A percentile compares a stretch with the other conserved stretches of the same genome.
These are phyloP conservation scores for Craniophora ligustri DNA, from an alignment of 2,888 invertebrate species.

Conservation along the genomic window DNA sequence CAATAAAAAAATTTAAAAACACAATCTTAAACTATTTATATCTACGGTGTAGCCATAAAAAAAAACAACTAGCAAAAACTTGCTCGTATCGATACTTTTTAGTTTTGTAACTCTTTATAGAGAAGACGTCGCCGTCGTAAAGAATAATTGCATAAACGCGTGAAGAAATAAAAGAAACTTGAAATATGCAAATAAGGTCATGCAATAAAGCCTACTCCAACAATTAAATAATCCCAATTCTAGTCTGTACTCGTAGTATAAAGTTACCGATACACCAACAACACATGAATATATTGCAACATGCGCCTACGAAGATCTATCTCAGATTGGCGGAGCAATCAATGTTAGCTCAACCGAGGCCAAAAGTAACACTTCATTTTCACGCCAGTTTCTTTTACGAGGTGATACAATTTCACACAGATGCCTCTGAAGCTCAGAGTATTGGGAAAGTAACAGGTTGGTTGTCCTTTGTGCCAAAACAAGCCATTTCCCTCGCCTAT, in stretches of 20 bases:
- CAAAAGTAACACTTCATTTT: constrained; percentile 44
- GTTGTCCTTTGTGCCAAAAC: constrained; percentile 19
- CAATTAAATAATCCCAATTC: background rate
- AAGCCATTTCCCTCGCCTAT: constrained; percentile 31
- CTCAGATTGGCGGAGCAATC: constrained; percentile 18
- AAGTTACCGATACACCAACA: constrained; percentile 1
- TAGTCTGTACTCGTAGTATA: background rate
- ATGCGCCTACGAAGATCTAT: constrained; percentile 16
- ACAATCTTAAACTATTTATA: too few species aligned
- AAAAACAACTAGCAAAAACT: too few species aligned
- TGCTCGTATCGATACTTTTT: background rate
- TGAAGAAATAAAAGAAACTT: too few species aligned
- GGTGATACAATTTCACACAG: constrained; percentile 50
- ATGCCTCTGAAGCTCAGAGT: constrained; percentile 28
- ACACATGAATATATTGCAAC: constrained; percentile 10
- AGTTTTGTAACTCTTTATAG: background rate
- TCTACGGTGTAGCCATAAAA: too few species aligned
- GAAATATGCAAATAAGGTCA: too few species aligned
- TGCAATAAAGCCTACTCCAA: background rate
- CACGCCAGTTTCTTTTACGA: constrained; percentile 50
- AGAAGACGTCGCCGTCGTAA: too few species aligned
- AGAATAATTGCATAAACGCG: too few species aligned
- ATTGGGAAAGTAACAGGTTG: constrained; percentile 52
- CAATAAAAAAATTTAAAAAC: too few species aligned
- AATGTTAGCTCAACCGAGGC: constrained; percentile 30